Percentiles rank a stretch among this genome's conserved stretches.
These are phyloP conservation scores for Xiphorhynchus elegans DNA, from an alignment of 2,113 vertebrate genomes.

Conservation along the genomic window DNA sequence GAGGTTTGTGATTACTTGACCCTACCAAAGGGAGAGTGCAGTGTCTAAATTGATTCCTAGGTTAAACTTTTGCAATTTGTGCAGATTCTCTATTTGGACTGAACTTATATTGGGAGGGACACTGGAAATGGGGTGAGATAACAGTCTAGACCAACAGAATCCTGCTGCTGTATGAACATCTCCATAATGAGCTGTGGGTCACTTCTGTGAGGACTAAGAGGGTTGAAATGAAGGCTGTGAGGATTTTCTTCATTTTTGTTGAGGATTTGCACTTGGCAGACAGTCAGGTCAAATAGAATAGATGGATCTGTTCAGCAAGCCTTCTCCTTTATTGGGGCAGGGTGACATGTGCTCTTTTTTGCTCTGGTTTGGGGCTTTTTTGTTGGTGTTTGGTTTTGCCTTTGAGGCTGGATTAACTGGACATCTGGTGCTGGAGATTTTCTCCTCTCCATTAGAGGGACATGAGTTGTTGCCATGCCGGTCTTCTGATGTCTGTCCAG, in stretches of 20 bases:
- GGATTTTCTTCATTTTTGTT: neutral
- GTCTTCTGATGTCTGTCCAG: constrained; percentile 60
- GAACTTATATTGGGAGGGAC: fast-evolving
- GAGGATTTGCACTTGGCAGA: neutral
- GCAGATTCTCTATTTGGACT: neutral
- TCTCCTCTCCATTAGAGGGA: neutral
- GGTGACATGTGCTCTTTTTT: neutral
- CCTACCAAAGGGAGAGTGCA: too few relatives aligned
- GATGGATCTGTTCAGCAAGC: neutral
- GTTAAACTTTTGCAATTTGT: neutral
- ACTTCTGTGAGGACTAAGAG: neutral
- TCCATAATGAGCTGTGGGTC: neutral
- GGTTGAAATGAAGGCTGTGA: neutral
- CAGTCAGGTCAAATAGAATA: neutral
- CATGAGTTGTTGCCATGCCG: constrained; percentile 27
- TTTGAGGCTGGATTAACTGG: constrained; percentile 46
- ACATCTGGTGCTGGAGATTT: constrained; percentile 56
- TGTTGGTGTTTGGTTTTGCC: neutral
- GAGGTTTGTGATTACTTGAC: fast-evolving
- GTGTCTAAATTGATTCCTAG: fast-evolving
- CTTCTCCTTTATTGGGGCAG: neutral
- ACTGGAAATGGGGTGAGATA: fast-evolving
- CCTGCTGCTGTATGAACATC: neutral
- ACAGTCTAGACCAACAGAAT: fast-evolving
- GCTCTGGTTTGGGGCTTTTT: neutral